Conservation (phyloP, 2,113 vertebrate genomes). For the Salvelinus alpinus region DNA sequence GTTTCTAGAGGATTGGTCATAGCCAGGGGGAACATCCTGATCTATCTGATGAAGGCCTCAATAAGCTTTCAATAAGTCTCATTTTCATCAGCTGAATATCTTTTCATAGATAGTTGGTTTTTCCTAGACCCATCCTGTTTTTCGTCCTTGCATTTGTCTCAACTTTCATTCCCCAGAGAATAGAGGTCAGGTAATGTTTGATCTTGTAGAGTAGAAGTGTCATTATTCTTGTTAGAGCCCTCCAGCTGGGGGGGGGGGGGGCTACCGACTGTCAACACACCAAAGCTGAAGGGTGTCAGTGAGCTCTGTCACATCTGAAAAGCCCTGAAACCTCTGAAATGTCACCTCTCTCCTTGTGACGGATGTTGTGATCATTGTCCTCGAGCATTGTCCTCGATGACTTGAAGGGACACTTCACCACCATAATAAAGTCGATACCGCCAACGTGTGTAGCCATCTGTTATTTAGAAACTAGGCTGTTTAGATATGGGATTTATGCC, state of each 20-base stretch:
- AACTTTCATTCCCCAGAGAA: no score
- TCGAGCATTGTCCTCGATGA: conserved; percentile 15
- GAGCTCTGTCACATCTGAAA: conserved; percentile 40
- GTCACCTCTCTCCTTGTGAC: conserved; percentile 15
- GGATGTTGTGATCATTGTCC: conserved; percentile 29
- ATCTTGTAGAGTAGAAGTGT: not conserved
- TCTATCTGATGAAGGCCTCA: no score
- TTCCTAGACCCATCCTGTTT: no score
- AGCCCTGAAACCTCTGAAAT: conserved; percentile 37
- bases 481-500: no score
- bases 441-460: not conserved
- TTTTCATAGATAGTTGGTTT: not conserved
- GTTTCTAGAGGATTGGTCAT: conserved; percentile 13
- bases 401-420: conserved; percentile 39
- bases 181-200: no score
- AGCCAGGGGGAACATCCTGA: not conserved
- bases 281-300: conserved; percentile 38
- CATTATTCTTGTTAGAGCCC: not conserved
- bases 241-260: no score
- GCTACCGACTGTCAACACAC: conserved; percentile 8
- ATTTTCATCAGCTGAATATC: not conserved
- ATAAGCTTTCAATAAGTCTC: no score
- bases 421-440: not conserved
- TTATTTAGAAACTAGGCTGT: not conserved
- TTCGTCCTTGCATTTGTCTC: no score